Evolutionary conservation across 2,888 invertebrate genomes (phyloP).

Genomic region (Drosophila incognita): DNA sequence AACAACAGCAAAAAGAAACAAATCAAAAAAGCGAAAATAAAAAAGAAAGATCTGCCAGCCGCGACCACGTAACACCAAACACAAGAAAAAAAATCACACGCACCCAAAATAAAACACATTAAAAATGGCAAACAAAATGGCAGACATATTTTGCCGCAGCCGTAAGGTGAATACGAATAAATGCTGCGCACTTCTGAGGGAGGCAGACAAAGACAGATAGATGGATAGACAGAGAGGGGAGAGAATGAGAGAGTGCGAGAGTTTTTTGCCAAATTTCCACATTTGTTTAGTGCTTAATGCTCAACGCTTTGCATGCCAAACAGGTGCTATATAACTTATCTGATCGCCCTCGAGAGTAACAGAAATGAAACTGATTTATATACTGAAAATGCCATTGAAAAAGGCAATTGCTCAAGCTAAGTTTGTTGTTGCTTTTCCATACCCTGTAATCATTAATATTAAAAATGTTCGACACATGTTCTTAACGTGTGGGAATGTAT

Average conservation of each 20-base stretch:
- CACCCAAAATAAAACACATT: conserved; percentile 65
- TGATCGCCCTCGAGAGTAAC: conserved; percentile 46
- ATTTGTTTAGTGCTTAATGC: conserved; percentile 76
- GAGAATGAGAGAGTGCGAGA: conserved; percentile 24
- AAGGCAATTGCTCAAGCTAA: conserved; percentile 32
- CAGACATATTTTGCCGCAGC: conserved; percentile 73
- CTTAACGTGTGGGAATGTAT: neutral
- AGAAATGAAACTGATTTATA: conserved; percentile 71
- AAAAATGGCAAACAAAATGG: conserved; percentile 81
- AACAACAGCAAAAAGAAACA: conserved; percentile 12
- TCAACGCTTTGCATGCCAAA: conserved; percentile 70
- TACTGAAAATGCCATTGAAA: conserved; percentile 47
- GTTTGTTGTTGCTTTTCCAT: conserved; percentile 32
- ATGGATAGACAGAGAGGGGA: neutral
- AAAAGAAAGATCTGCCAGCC: conserved; percentile 21
- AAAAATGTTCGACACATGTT: neutral
- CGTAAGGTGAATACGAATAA: conserved; percentile 64
- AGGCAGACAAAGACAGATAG: neutral
- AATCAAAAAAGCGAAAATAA: conserved; percentile 12
- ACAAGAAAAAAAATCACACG: conserved; percentile 41
- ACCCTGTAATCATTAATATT: conserved; percentile 5
- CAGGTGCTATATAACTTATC: conserved; percentile 76
- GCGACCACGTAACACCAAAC: conserved; percentile 60
- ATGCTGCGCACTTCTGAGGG: conserved; percentile 28
- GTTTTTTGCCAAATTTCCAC: conserved; percentile 49